phyloP scores from a whole-genome alignment of 2,113 vertebrate genomes.

The Cryptotis parvus region DNA sequence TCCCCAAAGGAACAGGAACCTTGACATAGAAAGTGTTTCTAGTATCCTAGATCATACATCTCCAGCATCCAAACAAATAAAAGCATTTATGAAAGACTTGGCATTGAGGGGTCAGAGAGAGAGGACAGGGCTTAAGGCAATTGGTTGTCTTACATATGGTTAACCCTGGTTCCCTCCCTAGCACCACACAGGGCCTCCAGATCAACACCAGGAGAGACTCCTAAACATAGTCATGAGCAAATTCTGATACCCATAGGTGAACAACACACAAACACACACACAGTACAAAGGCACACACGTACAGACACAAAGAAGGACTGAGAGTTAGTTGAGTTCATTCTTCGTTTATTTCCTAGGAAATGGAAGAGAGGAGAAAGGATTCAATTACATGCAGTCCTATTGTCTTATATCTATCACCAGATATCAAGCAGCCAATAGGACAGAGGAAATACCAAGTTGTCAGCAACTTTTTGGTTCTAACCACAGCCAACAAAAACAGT shows the following conservation, averaged over 20 bases:
- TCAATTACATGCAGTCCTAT: conserved; percentile 13
- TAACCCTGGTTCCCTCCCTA: too few relatives aligned
- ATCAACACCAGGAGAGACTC: too few relatives aligned
- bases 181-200: too few relatives aligned
- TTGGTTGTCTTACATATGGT: too few relatives aligned
- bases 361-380: not conserved
- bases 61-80: conserved; percentile 46
- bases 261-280: too few relatives aligned
- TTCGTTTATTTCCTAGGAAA: conserved; percentile 13
- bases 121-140: too few relatives aligned
- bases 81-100: conserved; percentile 48
- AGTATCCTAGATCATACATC: conserved; percentile 48
- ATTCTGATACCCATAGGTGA: too few relatives aligned
- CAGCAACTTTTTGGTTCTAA: conserved; percentile 67
- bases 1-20: conserved; percentile 68
- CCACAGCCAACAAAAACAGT: conserved; percentile 55
- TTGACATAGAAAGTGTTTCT: conserved; percentile 61
- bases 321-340: not conserved
- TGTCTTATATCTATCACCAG: not conserved
- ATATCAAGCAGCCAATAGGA: conserved; percentile 53
- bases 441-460: conserved; percentile 43
- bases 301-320: too few relatives aligned
- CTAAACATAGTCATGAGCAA: too few relatives aligned
- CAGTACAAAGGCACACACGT: too few relatives aligned
- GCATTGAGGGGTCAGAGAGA: not conserved